Conservation (phyloP, 2,888 invertebrate genomes). For the Melanostoma mellinum region DNA sequence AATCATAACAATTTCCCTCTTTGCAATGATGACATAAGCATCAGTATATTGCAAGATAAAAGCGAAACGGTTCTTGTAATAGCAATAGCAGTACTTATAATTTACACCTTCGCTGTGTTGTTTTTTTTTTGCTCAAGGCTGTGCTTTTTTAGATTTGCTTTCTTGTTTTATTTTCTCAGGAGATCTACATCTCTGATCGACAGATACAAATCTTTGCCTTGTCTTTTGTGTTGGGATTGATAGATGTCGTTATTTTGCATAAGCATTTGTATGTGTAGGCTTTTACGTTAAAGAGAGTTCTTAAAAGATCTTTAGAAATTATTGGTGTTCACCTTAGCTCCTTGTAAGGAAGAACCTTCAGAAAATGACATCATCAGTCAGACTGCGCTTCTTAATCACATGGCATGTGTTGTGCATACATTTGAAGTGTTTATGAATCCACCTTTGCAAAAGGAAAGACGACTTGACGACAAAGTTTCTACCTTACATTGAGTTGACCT, state of each 20-base stretch:
- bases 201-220: not conserved
- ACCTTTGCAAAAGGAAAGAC: constrained; percentile 39
- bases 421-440: constrained; percentile 38
- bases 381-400: not conserved
- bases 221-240: constrained; percentile 22
- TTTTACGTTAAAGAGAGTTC: constrained; percentile 8
- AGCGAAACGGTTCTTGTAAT: constrained; percentile 71
- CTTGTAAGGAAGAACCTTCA: constrained; percentile 23
- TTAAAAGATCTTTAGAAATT: constrained; percentile 18
- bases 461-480: constrained; percentile 20
- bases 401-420: constrained; percentile 27
- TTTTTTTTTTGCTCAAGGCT: constrained; percentile 51
- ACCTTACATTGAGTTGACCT: constrained; percentile 44
- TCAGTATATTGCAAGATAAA: constrained; percentile 44
- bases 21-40: constrained; percentile 70
- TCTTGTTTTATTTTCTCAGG: constrained; percentile 34
- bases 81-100: constrained; percentile 62
- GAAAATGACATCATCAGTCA: constrained; percentile 64
- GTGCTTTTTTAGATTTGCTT: constrained; percentile 16
- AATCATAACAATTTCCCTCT: constrained; percentile 58
- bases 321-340: not conserved
- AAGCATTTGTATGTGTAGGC: constrained; percentile 2
- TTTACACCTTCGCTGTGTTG: constrained; percentile 61
- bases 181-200: constrained; percentile 30
- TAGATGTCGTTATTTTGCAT: constrained; percentile 22